These are phyloP conservation scores for Syndactyla subalaris DNA, from an alignment of 2,797 vertebrate species.

Conservation along the genomic window DNA sequence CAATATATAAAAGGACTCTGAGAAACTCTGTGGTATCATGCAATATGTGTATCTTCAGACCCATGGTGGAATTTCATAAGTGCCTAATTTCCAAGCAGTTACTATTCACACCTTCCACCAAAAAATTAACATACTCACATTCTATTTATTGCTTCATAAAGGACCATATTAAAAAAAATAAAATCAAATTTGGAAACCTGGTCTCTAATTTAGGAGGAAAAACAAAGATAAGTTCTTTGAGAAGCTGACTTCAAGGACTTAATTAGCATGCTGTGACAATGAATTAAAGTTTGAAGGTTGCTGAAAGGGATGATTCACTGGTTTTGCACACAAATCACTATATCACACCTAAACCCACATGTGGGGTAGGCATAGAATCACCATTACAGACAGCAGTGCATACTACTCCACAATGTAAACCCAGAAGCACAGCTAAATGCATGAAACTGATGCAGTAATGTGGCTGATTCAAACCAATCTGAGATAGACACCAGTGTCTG, in stretches of 20 bases:
- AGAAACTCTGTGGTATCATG: neutral
- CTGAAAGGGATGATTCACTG: neutral
- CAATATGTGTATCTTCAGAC: neutral
- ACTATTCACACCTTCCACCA: neutral
- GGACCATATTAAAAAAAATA: neutral
- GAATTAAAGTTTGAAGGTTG: neutral
- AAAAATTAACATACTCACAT: neutral
- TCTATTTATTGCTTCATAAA: neutral
- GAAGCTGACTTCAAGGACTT: neutral
- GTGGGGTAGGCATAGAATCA: neutral
- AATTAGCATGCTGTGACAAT: neutral
- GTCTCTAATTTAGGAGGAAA: neutral
- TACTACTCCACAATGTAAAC: neutral
- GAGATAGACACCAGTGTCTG: neutral
- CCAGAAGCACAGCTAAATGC: neutral
- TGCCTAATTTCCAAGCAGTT: neutral
- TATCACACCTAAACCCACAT: neutral
- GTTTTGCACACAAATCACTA: neutral
- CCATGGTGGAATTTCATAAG: neutral
- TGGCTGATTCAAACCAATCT: neutral
- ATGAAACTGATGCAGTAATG: neutral
- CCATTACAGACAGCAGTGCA: accelerated
- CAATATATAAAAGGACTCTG: neutral
- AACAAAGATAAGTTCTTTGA: neutral
- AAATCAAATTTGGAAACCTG: neutral